phyloP scores from a whole-genome alignment of 2,797 vertebrate species.

The Lagocephalus sceleratus region DNA sequence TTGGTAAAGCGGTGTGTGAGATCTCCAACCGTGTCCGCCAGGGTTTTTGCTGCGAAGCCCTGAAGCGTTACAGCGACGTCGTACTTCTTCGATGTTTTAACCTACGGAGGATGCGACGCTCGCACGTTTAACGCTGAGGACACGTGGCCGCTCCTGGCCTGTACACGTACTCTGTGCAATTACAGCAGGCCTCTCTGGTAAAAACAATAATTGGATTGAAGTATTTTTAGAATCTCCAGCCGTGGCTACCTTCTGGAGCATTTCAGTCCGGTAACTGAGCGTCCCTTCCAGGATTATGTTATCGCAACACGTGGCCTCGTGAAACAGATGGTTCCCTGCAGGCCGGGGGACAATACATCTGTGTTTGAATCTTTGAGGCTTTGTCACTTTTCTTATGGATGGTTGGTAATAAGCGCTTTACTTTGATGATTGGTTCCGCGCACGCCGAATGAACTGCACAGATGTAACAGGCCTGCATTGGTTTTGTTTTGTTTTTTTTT shows the following conservation, averaged over 20 bases:
- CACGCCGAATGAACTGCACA: conserved; percentile 22
- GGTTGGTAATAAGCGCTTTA: conserved; percentile 26
- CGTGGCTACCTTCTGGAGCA: too few species aligned
- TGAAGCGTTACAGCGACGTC: neutral
- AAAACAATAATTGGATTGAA: too few species aligned
- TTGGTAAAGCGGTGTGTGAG: neutral
- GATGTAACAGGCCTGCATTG: conserved; percentile 26
- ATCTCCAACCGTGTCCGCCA: neutral
- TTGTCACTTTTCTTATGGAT: conserved; percentile 25
- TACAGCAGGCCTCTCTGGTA: too few species aligned
- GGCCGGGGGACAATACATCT: conserved; percentile 1
- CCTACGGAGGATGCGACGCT: too few species aligned
- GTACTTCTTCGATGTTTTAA: neutral
- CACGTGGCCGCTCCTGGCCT: too few species aligned
- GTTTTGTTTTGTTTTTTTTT: too few species aligned
- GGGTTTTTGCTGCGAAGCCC: neutral
- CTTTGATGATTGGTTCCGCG: conserved; percentile 40
- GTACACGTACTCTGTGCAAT: too few species aligned
- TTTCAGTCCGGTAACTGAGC: too few species aligned
- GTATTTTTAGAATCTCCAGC: too few species aligned
- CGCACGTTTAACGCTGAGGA: too few species aligned
- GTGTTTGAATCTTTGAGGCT: conserved; percentile 29
- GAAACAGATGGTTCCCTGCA: conserved; percentile 9
- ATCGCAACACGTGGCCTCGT: neutral
- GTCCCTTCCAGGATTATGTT: too few species aligned